Base-by-base conservation (phyloP, 2,888 invertebrate species). In the Agrochola circellaris region DNA sequence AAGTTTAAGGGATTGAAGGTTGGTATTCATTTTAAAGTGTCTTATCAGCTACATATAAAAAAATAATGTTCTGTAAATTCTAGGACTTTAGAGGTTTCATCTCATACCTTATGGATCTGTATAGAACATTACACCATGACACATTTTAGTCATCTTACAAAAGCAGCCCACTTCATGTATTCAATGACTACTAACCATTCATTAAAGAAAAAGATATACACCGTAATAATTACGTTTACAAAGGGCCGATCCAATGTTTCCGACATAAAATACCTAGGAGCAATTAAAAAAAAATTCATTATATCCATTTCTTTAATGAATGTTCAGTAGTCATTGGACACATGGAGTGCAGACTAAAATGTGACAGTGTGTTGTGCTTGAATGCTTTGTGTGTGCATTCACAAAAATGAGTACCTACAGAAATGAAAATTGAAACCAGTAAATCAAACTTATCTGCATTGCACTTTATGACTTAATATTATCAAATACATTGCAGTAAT, bases 1-100 rank as follows among this genome's bases (percentile, higher is more conserved):
- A 90, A 79, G 71, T 88, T 84, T 77, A 92, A 88, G 72, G 90
- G 91, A 74, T 88, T 91, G 8, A 74, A 8, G 56, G 74, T 58
- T 34, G 58, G 56, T 68, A 56, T 56, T 58, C 2, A 11, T 56
- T 56, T n/a, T 54, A n/a, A 30, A 30, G 11, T 56, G 1, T 30
- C 15, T 54, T 67, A 9, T 48, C 3, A 9, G 9, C 23, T 30
- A 2, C 11, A 54, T n/a, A 11, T 13, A 7, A 38, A 38, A 38
- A 38, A 38, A 38, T 7, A 3, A 7, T 67, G 11, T 30, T 66
- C 26, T 11, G 23, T 2, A 56, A n/a, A n/a, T 38, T 13, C 3
- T 13, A 20, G 0, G 13, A 66, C 4, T 20, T 2, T 20, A 45
- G 7, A 66, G 26, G 17, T 56, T n/a, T 38, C 56, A 20, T 7